Percentiles rank a stretch among this genome's conserved stretches.
Conservation (phyloP, 2,113 vertebrate species). For the Donacobius atricapilla region DNA sequence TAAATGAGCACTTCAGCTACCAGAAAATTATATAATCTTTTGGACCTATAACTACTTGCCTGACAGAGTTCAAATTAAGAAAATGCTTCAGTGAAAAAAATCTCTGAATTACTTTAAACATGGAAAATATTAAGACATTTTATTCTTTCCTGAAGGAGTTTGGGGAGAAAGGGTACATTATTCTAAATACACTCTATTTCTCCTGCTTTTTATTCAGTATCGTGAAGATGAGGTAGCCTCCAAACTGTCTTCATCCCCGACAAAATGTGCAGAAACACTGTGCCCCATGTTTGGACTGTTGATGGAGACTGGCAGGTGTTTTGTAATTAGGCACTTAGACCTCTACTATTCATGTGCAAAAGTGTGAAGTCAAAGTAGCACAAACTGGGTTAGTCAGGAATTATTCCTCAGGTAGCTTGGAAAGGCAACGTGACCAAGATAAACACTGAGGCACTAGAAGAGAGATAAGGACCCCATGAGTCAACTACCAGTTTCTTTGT, state of each 20-base stretch:
- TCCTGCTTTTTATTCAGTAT: background rate
- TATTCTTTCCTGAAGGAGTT: background rate
- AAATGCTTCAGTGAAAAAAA: background rate
- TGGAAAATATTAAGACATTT: background rate
- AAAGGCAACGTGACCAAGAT: background rate
- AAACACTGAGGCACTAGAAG: background rate
- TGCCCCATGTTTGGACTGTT: background rate
- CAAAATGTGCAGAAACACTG: background rate
- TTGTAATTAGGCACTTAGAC: background rate
- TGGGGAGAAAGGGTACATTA: background rate
- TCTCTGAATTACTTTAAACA: background rate
- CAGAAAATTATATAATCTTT: background rate
- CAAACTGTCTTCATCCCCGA: background rate
- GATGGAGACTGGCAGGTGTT: background rate
- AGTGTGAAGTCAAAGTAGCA: background rate
- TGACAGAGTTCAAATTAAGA: background rate
- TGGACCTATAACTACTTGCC: background rate
- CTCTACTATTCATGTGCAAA: background rate
- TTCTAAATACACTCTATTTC: background rate
- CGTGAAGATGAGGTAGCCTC: background rate
- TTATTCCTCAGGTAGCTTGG: background rate
- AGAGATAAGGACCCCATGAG: background rate
- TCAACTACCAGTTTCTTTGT: background rate
- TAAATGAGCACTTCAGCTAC: background rate
- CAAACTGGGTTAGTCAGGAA: background rate